phyloP scores from a whole-genome alignment of 2,888 invertebrate species.

The Zaprionus obscuricornis region DNA sequence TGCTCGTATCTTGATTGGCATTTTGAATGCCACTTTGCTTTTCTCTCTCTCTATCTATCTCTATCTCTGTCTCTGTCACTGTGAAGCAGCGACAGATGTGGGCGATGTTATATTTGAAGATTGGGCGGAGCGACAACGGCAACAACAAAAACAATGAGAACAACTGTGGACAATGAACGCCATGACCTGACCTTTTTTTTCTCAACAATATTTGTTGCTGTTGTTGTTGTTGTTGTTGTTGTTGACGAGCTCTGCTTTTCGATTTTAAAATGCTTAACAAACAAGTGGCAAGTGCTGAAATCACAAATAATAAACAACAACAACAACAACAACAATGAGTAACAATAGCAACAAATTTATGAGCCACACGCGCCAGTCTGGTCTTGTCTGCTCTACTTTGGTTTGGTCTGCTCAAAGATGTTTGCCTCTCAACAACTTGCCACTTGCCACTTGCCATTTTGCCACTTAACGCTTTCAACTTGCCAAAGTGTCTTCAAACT shows the following conservation, averaged over 20 bases:
- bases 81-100: conserved; percentile 49
- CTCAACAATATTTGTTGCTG: conserved; percentile 41
- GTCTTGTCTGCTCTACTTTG: conserved; percentile 25
- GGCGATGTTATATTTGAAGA: conserved; percentile 30
- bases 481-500: neutral
- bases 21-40: conserved; percentile 55
- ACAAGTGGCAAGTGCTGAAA: conserved; percentile 62
- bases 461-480: too few species aligned
- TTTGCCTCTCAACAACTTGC: conserved; percentile 15
- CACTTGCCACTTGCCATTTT: too few species aligned
- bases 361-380: conserved; percentile 66
- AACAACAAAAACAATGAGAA: conserved; percentile 1
- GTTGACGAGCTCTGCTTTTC: conserved; percentile 53
- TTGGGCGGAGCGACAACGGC: conserved; percentile 12
- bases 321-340: conserved; percentile 8
- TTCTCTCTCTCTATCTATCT: conserved; percentile 49
- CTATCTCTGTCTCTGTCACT: too few species aligned
- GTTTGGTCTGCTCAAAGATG: too few species aligned
- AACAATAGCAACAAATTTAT: conserved; percentile 57
- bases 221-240: conserved; percentile 32
- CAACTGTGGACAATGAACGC: conserved; percentile 60
- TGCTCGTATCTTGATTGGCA: conserved; percentile 57
- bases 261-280: conserved; percentile 66
- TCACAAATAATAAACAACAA: conserved; percentile 29
- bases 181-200: too few species aligned